phyloP scores from a whole-genome alignment of 2,113 vertebrate species.

The Chaetorhynchus papuensis region DNA sequence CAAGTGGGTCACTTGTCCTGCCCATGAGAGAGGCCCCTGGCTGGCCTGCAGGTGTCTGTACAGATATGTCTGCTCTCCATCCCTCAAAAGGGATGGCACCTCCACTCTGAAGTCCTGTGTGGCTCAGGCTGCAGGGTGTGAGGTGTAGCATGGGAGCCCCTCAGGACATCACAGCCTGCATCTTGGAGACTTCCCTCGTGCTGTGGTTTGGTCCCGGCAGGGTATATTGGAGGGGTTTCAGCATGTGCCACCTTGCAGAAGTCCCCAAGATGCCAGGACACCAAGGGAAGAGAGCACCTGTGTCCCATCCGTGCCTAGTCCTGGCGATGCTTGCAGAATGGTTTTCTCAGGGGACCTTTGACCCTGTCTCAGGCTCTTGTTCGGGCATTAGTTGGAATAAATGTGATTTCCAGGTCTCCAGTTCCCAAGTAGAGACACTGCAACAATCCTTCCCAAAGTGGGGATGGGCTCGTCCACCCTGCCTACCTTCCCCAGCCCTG shows the following conservation, averaged over 20 bases:
- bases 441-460: not conserved
- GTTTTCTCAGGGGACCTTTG: not conserved
- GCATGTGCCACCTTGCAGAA: not conserved
- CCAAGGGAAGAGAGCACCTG: not conserved
- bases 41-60: not conserved
- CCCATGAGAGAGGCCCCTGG: not conserved
- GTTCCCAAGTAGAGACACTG: not conserved
- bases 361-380: not conserved
- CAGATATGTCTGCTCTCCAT: not conserved
- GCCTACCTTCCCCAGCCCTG: not conserved
- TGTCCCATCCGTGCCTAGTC: not conserved
- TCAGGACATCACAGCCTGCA: not conserved
- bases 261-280: not conserved
- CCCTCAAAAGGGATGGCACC: not conserved
- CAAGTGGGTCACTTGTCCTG: not conserved
- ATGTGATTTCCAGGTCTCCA: not conserved
- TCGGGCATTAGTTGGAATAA: not conserved
- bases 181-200: fast-evolving
- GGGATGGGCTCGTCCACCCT: fast-evolving
- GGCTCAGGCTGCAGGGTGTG: not conserved
- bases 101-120: not conserved
- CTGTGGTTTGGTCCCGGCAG: not conserved
- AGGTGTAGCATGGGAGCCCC: not conserved
- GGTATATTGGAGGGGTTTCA: not conserved
- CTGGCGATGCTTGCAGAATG: not conserved